Conservation (phyloP, 2,797 vertebrate genomes). For the Scomberomorus guttatus region DNA sequence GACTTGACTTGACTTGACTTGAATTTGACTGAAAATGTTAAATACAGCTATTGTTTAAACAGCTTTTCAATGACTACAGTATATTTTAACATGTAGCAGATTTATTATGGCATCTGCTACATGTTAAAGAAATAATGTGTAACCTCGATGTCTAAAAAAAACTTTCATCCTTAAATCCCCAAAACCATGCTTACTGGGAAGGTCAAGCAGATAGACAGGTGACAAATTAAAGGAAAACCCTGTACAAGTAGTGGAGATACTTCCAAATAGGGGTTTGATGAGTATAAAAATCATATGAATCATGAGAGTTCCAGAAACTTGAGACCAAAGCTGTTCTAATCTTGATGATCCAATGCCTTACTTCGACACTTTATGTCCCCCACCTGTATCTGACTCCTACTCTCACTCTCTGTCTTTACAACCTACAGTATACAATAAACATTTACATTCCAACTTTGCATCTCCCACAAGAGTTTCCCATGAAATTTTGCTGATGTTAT, state of each 20-base stretch:
- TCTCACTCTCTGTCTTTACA: neutral
- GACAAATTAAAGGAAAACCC: too few relatives aligned
- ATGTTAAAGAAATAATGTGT: too few relatives aligned
- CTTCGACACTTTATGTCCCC: neutral
- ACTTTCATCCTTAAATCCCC: neutral
- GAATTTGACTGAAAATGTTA: too few relatives aligned
- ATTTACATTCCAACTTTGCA: conserved; percentile 7
- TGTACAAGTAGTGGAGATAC: neutral
- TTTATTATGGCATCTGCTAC: too few relatives aligned
- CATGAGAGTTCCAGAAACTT: neutral
- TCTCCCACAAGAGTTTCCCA: neutral
- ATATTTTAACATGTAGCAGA: too few relatives aligned
- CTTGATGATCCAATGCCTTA: neutral
- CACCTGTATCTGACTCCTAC: neutral
- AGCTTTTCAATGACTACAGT: too few relatives aligned
- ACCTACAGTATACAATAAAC: conserved; percentile 4
- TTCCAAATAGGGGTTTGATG: neutral
- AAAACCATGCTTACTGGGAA: neutral
- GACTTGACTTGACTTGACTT: too few relatives aligned
- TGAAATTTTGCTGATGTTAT: conserved; percentile 35
- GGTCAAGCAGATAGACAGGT: neutral
- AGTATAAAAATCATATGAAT: too few relatives aligned
- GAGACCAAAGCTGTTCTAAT: conserved; percentile 1
- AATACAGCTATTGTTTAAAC: too few relatives aligned
- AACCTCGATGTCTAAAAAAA: neutral